A percentile compares a stretch with the other conserved stretches of the same genome.
phyloP scores from a whole-genome alignment of 2,797 vertebrate species.

The Lophotriccus pileatus region DNA sequence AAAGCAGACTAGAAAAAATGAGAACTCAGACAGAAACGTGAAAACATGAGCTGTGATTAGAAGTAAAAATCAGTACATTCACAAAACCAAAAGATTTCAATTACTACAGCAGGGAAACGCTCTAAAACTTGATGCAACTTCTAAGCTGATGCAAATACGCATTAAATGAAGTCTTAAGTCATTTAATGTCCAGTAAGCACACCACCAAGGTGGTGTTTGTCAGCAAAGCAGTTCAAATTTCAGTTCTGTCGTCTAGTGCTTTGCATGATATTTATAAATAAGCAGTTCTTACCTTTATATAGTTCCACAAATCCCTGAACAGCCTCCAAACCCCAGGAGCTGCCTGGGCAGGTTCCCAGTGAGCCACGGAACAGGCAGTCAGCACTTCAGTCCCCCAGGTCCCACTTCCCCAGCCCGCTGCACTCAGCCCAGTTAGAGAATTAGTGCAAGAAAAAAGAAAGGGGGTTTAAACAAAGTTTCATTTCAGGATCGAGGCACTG shows the following conservation, averaged over 20 bases:
- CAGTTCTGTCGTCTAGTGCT: neutral
- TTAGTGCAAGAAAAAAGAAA: fast-evolving
- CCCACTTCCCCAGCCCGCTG: neutral
- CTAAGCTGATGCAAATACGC: neutral
- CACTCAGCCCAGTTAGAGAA: neutral
- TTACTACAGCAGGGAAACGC: neutral
- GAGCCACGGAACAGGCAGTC: neutral
- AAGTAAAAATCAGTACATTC: neutral
- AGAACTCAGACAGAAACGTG: neutral
- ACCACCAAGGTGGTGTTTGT: neutral
- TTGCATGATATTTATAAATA: neutral
- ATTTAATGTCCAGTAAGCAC: neutral
- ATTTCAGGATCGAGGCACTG: neutral
- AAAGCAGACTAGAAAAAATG: neutral
- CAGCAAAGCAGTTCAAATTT: neutral
- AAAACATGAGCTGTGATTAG: neutral
- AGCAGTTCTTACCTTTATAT: fast-evolving
- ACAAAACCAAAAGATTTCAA: neutral
- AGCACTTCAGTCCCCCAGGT: neutral
- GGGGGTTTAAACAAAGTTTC: neutral
- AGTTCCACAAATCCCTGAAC: fast-evolving
- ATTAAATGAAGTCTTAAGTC: neutral
- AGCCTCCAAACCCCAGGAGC: neutral
- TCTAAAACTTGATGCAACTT: neutral
- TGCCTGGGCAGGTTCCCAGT: neutral